Evolutionary conservation across 2,113 vertebrate genomes (phyloP), one percentile per base, ranked within the genome.

Genomic region (Chaenogobius annularis): DNA sequence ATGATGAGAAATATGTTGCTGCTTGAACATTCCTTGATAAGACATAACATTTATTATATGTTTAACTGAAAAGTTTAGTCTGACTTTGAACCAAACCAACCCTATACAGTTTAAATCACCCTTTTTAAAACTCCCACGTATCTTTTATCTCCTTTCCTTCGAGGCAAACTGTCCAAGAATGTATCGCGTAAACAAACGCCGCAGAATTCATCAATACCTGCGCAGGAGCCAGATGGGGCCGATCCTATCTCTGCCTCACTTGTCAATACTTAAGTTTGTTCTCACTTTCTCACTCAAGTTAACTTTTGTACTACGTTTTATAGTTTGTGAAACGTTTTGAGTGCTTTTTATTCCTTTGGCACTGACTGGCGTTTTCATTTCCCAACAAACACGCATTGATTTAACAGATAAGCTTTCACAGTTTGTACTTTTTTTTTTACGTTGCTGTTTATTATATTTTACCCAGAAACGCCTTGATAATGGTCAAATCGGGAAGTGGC

Each of bases 261-360:
- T 0, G 61, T 63, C 61, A 63, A 40, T 63, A 63, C 61, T 43
- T 26, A 11, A 20, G 43, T 43, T 23, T 54, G 17, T 66, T 44
- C 62, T 11, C 20, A 10, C 43, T 44, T 67, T 11, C 23, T n/a
- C 40, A 10, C 15, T 61, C 6, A 55, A 47, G n/a, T 72, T 69
- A 61, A 63, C 23, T 81, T 79, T 62, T 11, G 5, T 67, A 52
- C 50, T 31, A 31, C 26, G 4, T 31, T 31, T 65, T 55, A n/a
- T 1, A 43, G 44, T 74, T 80, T 22, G 22, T 26, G 20, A 40
- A 54, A 37, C 61, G n/a, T 75, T 54, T 66, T 31, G 54, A 69
- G 22, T 12, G 17, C 35, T 12, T 13, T 26, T 40, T 7, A 40
- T 40, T 40, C 8, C 5, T 19, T 50, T 31, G 2, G 26, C 26